Percentiles rank a stretch among this genome's conserved stretches.
These are phyloP conservation scores for Zaprionus davidi DNA, from an alignment of 1,140 invertebrate species.

Conservation along the genomic window DNA sequence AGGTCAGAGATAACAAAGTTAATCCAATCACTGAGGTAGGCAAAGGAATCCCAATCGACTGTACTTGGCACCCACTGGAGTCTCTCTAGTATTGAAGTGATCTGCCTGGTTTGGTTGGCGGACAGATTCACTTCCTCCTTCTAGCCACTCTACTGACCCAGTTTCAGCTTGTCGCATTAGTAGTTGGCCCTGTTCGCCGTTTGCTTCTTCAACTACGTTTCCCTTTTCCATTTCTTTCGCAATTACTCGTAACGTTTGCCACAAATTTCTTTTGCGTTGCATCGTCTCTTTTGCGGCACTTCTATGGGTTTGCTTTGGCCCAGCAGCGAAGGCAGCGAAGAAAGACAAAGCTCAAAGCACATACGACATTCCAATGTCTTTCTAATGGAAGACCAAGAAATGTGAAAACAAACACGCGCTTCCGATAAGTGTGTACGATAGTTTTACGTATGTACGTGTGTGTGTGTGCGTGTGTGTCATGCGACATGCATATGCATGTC, in stretches of 20 bases:
- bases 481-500: slow-evolving; percentile 13
- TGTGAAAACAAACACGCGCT: slow-evolving; percentile 49
- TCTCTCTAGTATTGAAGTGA: not conserved
- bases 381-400: slow-evolving; percentile 82
- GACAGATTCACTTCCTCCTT: not conserved
- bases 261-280: slow-evolving; percentile 28
- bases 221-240: slow-evolving; percentile 33
- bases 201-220: not conserved
- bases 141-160: slow-evolving; percentile 22
- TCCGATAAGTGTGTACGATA: not conserved
- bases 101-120: not conserved
- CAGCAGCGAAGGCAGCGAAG: slow-evolving; percentile 49
- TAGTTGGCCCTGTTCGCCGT: slow-evolving; percentile 1
- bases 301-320: slow-evolving; percentile 59
- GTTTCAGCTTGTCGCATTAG: not conserved
- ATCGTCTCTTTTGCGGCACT: slow-evolving; percentile 50
- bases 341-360: slow-evolving; percentile 17
- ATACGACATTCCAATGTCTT: slow-evolving; percentile 67
- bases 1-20: not conserved
- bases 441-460: slow-evolving; percentile 8
- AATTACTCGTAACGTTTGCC: slow-evolving; percentile 67
- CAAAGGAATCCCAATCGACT: too few relatives aligned
- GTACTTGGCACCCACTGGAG: not conserved
- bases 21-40: too few relatives aligned
- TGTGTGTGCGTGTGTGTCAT: not conserved